Evolutionary conservation across 2,113 vertebrate species (phyloP), one percentile per base, ranked within the genome.

Genomic region (Ptyas mucosa): DNA sequence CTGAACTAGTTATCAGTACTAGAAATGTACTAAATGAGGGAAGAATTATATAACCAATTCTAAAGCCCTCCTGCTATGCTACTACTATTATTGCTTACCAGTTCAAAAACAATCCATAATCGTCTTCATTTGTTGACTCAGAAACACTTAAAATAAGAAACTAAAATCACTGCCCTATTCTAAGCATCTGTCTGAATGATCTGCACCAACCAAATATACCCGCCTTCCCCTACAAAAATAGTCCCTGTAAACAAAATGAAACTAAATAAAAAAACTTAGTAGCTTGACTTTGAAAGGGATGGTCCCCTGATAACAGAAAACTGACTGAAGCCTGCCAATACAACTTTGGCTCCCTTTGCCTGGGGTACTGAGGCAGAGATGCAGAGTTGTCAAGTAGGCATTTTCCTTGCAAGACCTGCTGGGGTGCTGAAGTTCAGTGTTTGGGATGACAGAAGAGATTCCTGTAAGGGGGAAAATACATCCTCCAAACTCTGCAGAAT

Each of bases 1-100:
- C 52, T 4, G 29, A 0, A 0, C 14, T 94, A 95, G 29, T 95
- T 96, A 97, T 97, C 97, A 0, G 85, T 18, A 52, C 15, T 46
- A 91, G 53, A 95, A 96, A 87, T 34, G 92, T 91, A 94, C 85
- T 85, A 0, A 23, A 91, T 34, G 54, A 34, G 8, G 2, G 51
- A 34, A 34, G 2, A 75, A 81, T 21, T 81, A 39, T 21, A 39
- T 39, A 81, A 39, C 69, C 34, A 39, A 39, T 39, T 81, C 69
- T 39, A 39, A 81, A 81, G 34, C 69, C 34, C 69, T 20, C 21
- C 34, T 6, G 5, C 18, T 20, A 39, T 81, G 34, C 69, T 9
- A 81, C n/a, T 34, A 75, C 55, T 58, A 24, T 39, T 81, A 39
- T 18, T 81, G 20, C 69, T 81, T 15, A 81, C 15, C 34, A 81